phyloP scores from a whole-genome alignment of 2,888 invertebrate species.

The Adelphocoris suturalis region DNA sequence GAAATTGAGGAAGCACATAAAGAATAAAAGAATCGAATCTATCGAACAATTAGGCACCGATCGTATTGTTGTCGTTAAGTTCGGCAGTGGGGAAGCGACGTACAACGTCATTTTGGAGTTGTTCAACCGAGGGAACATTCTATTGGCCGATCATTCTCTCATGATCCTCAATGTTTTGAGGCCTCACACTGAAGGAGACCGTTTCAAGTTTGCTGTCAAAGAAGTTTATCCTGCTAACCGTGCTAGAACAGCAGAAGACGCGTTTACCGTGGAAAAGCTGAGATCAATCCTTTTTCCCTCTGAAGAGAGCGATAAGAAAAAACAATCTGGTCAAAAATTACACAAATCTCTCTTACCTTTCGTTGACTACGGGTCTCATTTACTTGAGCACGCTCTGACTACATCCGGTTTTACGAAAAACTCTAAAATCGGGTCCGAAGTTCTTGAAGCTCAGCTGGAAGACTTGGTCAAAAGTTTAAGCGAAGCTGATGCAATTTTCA shows the following conservation, averaged over 20 bases:
- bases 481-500: slow-evolving; percentile 85
- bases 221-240: slow-evolving; percentile 93
- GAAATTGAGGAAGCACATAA: slow-evolving; percentile 98
- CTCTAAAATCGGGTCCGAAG: slow-evolving; percentile 80
- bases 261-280: slow-evolving; percentile 81
- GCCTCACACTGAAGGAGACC: slow-evolving; percentile 94
- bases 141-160: slow-evolving; percentile 94
- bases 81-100: slow-evolving; percentile 94
- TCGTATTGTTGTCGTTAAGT: slow-evolving; percentile 95
- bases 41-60: slow-evolving; percentile 94
- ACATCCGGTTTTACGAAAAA: slow-evolving; percentile 83
- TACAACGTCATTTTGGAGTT: slow-evolving; percentile 97
- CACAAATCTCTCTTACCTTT: slow-evolving; percentile 72
- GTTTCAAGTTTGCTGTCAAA: slow-evolving; percentile 92
- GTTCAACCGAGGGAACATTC: slow-evolving; percentile 97
- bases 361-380: slow-evolving; percentile 92
- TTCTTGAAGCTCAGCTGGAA: slow-evolving; percentile 82
- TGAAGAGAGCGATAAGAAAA: slow-evolving; percentile 84
- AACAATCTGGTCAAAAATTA: slow-evolving; percentile 77
- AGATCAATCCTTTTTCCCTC: slow-evolving; percentile 81
- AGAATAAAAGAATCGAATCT: slow-evolving; percentile 94
- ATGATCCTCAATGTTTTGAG: slow-evolving; percentile 95
- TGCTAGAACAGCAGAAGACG: slow-evolving; percentile 80
- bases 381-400: slow-evolving; percentile 94
- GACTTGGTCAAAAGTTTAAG: slow-evolving; percentile 84